Percentiles rank a stretch among this genome's conserved stretches.
Conservation (phyloP, 2,113 vertebrate species). For the Ailurus styani region DNA sequence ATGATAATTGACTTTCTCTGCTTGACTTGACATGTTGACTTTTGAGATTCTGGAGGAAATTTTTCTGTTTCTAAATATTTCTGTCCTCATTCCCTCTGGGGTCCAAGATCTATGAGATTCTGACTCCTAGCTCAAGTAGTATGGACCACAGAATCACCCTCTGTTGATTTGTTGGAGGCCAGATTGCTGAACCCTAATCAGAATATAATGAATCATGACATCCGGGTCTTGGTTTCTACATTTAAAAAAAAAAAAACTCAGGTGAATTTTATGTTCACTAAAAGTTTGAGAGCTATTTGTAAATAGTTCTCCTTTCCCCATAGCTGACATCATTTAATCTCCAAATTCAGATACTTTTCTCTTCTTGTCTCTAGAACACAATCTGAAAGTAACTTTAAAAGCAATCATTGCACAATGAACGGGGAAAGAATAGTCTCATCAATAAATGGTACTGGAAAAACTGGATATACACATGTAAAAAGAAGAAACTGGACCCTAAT, state of each 20-base stretch:
- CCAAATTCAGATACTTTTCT: neutral
- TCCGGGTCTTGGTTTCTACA: neutral
- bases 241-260: neutral
- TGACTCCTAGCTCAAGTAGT: neutral
- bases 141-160: neutral
- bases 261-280: neutral
- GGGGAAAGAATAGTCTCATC: neutral
- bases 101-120: neutral
- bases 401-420: neutral
- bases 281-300: neutral
- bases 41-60: neutral
- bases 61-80: neutral
- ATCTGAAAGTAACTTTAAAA: neutral
- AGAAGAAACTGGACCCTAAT: neutral
- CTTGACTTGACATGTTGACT: neutral
- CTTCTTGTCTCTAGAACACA: neutral
- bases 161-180: neutral
- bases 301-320: neutral
- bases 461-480: neutral
- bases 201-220: neutral
- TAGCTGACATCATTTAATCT: neutral
- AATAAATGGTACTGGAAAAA: neutral
- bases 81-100: neutral
- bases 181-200: neutral
- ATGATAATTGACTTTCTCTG: too few relatives aligned